phyloP scores from a whole-genome alignment of 1,140 invertebrate genomes.

The Psilanteris sp. region DNA sequence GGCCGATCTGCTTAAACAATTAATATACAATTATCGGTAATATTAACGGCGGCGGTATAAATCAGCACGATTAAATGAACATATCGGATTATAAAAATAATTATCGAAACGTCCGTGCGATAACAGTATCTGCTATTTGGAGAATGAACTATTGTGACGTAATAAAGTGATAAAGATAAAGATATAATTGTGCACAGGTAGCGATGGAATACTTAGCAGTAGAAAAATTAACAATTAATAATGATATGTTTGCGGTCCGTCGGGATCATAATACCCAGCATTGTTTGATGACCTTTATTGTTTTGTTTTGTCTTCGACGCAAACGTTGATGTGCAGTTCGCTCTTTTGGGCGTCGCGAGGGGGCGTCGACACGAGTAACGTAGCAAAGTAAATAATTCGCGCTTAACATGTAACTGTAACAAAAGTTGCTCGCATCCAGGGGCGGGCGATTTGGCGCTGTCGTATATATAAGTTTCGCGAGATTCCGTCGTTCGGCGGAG shows the following conservation, averaged over 20 bases:
- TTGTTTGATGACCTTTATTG: too few relatives aligned
- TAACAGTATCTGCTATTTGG: conserved; percentile 60
- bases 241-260: conserved; percentile 67
- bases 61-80: conserved; percentile 48
- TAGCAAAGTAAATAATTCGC: conserved; percentile 42
- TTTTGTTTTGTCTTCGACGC: too few relatives aligned
- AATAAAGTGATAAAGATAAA: conserved; percentile 32
- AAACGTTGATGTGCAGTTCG: conserved; percentile 29
- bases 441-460: conserved; percentile 41
- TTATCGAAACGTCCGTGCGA: conserved; percentile 50
- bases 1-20: conserved; percentile 22
- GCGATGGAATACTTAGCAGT: conserved; percentile 58
- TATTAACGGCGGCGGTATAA: conserved; percentile 43
- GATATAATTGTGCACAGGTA: conserved; percentile 62
- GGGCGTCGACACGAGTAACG: conserved; percentile 34
- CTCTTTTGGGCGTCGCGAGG: conserved; percentile 26
- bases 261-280: conserved; percentile 53
- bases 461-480: conserved; percentile 41
- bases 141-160: conserved; percentile 56
- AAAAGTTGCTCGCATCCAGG: conserved; percentile 39
- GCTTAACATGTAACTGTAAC: conserved; percentile 51
- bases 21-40: conserved; percentile 53
- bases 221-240: conserved; percentile 63
- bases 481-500: conserved; percentile 41
- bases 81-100: conserved; percentile 50